These are phyloP conservation scores for Drosophila hamatofila DNA, from an alignment of 2,888 invertebrate species.

Conservation along the genomic window DNA sequence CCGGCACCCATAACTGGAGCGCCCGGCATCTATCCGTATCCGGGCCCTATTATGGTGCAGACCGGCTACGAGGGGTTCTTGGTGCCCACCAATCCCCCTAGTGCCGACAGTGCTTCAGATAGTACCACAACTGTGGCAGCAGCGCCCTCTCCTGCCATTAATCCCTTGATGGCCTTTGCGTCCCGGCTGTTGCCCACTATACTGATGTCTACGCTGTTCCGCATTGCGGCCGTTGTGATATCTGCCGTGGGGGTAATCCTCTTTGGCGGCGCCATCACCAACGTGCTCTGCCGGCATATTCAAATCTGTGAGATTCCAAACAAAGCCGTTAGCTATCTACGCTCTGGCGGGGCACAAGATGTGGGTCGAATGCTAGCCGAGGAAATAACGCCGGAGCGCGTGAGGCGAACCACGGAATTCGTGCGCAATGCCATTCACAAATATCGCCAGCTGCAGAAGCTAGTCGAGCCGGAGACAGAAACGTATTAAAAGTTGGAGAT, in stretches of 20 bases:
- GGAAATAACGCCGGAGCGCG: constrained; percentile 86
- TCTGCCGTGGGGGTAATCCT: constrained; percentile 85
- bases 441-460: constrained; percentile 84
- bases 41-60: constrained; percentile 83
- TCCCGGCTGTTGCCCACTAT: constrained; percentile 75
- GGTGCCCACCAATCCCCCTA: constrained; percentile 74
- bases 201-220: constrained; percentile 83
- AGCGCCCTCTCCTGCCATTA: constrained; percentile 26
- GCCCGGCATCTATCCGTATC: constrained; percentile 75
- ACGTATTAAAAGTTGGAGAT: background rate
- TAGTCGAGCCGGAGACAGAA: constrained; percentile 39
- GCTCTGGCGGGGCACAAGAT: constrained; percentile 75
- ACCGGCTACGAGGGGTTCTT: constrained; percentile 85
- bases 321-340: constrained; percentile 79
- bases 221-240: constrained; percentile 85
- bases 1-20: constrained; percentile 62
- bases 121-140: constrained; percentile 40
- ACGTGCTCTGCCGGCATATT: constrained; percentile 87
- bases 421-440: constrained; percentile 87
- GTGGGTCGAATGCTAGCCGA: constrained; percentile 82
- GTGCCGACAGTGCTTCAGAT: constrained; percentile 42
- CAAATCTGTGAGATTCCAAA: constrained; percentile 87
- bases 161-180: constrained; percentile 64
- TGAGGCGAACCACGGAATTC: constrained; percentile 86
- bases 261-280: constrained; percentile 86